These are phyloP conservation scores for Sinocyclocheilus rhinocerous DNA, from an alignment of 2,113 vertebrate genomes.

Conservation along the genomic window DNA sequence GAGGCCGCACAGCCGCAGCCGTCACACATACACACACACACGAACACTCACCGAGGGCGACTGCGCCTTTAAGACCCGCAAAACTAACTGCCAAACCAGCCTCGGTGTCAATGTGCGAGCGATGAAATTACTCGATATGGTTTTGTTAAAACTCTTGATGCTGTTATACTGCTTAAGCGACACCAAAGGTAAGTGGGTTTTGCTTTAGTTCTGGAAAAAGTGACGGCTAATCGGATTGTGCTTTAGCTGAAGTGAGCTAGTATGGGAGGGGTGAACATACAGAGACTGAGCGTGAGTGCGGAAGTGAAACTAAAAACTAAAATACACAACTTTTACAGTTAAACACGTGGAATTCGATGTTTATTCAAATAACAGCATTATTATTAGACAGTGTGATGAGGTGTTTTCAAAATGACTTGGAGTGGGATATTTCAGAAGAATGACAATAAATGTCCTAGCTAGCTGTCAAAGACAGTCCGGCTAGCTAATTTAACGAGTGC, in stretches of 20 bases:
- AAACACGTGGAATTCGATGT: slow-evolving; percentile 2
- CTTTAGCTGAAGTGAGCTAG: slow-evolving; percentile 39
- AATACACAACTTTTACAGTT: slow-evolving; percentile 12
- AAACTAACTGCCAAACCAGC: slow-evolving; percentile 58
- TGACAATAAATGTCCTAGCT: not conserved
- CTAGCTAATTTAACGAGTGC: slow-evolving; percentile 2
- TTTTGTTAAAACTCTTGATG: slow-evolving; percentile 65
- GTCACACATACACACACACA: slow-evolving; percentile 57
- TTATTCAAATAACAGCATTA: not conserved
- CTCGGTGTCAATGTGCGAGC: slow-evolving; percentile 49
- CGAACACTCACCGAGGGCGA: slow-evolving; percentile 57
- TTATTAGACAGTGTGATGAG: not conserved
- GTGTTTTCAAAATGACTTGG: not conserved
- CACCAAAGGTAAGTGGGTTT: slow-evolving; percentile 68
- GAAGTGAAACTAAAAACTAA: slow-evolving; percentile 29
- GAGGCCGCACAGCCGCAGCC: slow-evolving; percentile 48
- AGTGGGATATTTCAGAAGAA: not conserved
- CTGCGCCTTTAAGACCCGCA: slow-evolving; percentile 67
- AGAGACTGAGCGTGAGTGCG: slow-evolving; percentile 10
- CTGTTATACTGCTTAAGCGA: slow-evolving; percentile 63
- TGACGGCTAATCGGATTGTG: slow-evolving; percentile 47
- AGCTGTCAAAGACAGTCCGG: not conserved
- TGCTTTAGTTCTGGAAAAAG: slow-evolving; percentile 31
- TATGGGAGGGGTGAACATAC: slow-evolving; percentile 50
- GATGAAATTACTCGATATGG: slow-evolving; percentile 68